phyloP scores from a whole-genome alignment of 2,888 invertebrate genomes.

The Drosophila tanythrix region DNA sequence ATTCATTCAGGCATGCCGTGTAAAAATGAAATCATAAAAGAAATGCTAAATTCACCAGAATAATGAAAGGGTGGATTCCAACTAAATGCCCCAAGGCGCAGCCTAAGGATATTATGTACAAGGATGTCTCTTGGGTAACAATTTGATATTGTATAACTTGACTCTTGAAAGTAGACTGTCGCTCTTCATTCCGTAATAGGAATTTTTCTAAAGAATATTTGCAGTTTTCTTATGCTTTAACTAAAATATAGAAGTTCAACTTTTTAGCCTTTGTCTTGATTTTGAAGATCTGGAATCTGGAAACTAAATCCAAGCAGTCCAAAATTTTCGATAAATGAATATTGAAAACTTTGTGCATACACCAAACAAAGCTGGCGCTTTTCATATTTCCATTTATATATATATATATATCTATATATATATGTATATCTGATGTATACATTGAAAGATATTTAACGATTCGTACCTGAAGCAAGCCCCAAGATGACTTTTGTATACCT shows the following conservation, averaged over 20 bases:
- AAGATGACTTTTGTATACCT: conserved; percentile 24
- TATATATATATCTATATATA: neutral
- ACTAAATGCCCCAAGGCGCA: neutral
- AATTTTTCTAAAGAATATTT: neutral
- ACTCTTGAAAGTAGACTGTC: neutral
- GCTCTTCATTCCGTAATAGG: neutral
- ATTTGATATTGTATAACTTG: neutral
- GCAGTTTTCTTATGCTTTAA: neutral
- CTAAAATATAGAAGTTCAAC: no score
- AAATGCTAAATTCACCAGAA: neutral
- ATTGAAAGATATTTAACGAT: conserved; percentile 14
- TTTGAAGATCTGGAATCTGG: no score
- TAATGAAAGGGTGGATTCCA: neutral
- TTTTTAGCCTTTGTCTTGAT: no score
- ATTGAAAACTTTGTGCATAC: neutral
- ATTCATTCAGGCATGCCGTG: neutral
- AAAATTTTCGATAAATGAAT: neutral
- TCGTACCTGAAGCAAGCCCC: conserved; percentile 7
- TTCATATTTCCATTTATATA: neutral
- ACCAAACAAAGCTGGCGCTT: neutral
- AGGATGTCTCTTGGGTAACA: neutral
- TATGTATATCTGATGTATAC: conserved; percentile 1
- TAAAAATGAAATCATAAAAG: neutral
- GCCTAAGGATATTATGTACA: neutral
- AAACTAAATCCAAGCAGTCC: no score